These are phyloP conservation scores for Echiichthys vipera DNA, from an alignment of 2,797 vertebrate species.

Conservation along the genomic window DNA sequence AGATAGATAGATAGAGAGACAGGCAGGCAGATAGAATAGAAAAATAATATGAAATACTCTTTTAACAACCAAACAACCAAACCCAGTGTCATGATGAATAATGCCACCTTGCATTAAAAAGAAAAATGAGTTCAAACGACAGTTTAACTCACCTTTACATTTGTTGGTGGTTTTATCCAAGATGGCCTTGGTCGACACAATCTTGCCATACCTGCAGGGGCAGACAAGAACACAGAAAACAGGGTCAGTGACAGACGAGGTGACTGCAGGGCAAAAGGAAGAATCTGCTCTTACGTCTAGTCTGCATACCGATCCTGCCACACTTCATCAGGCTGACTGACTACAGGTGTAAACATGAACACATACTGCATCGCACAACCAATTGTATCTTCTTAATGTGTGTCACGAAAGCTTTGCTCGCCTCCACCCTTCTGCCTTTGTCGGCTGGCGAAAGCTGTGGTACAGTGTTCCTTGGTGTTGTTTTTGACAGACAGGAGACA, in stretches of 20 bases:
- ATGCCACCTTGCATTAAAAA: neutral
- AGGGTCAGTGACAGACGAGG: constrained; percentile 37
- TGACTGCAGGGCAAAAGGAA: constrained; percentile 36
- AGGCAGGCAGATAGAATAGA: no score
- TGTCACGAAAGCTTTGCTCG: constrained; percentile 41
- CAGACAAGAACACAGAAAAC: constrained; percentile 35
- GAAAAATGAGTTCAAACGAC: neutral
- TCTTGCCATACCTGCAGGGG: constrained; percentile 91
- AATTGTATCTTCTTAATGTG: constrained; percentile 27
- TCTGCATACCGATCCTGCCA: constrained; percentile 39
- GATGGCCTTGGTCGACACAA: constrained; percentile 96
- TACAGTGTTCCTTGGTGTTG: constrained; percentile 35
- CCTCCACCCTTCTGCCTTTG: constrained; percentile 51
- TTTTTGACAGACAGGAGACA: constrained; percentile 66
- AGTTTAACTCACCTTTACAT: constrained; percentile 90
- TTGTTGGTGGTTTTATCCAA: constrained; percentile 97
- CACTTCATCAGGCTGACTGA: constrained; percentile 38
- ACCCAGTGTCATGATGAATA: neutral
- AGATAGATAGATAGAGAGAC: no score
- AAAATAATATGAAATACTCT: neutral
- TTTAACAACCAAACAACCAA: neutral
- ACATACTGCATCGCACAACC: constrained; percentile 23
- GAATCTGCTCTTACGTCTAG: constrained; percentile 53
- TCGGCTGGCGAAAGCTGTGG: constrained; percentile 25
- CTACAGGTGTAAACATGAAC: constrained; percentile 63